These are phyloP conservation scores for Microtus oregoni DNA, from an alignment of 2,113 vertebrate species.

Conservation along the genomic window DNA sequence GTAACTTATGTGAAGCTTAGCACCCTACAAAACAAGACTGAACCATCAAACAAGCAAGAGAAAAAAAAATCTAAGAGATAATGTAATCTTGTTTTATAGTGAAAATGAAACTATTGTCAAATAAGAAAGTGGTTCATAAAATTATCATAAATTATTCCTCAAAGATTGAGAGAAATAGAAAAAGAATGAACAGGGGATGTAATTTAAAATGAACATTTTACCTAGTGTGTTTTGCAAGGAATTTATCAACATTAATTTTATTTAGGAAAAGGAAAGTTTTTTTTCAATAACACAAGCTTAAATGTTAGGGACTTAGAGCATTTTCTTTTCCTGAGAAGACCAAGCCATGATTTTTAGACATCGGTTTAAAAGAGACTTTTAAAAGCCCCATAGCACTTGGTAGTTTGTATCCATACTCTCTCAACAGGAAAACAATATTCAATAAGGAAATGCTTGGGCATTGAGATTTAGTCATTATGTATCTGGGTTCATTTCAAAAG, in stretches of 20 bases:
- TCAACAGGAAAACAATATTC: not conserved
- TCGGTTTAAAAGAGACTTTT: not conserved
- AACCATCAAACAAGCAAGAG: constrained; percentile 17
- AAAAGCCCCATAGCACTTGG: not conserved
- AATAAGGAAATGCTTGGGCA: not conserved
- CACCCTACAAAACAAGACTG: constrained; percentile 51
- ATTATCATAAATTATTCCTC: constrained; percentile 16
- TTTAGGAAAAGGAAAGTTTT: not conserved
- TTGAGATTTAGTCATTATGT: not conserved
- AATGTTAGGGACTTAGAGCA: constrained; percentile 6
- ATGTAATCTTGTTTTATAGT: constrained; percentile 29
- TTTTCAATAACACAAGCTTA: not conserved
- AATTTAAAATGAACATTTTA: constrained; percentile 32
- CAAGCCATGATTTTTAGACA: not conserved
- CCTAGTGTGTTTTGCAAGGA: constrained; percentile 9
- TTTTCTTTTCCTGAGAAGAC: not conserved
- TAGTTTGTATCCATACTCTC: not conserved
- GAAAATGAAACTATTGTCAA: constrained; percentile 52
- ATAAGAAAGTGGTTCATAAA: constrained; percentile 47
- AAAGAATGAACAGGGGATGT: not conserved
- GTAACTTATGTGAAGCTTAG: constrained; percentile 57
- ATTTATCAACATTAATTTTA: not conserved
- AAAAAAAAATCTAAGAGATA: not conserved
- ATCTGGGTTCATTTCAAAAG: constrained; percentile 1
- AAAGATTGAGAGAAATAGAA: not conserved